Base-by-base conservation (phyloP, 2,113 vertebrate genomes). In the Mola mola region DNA sequence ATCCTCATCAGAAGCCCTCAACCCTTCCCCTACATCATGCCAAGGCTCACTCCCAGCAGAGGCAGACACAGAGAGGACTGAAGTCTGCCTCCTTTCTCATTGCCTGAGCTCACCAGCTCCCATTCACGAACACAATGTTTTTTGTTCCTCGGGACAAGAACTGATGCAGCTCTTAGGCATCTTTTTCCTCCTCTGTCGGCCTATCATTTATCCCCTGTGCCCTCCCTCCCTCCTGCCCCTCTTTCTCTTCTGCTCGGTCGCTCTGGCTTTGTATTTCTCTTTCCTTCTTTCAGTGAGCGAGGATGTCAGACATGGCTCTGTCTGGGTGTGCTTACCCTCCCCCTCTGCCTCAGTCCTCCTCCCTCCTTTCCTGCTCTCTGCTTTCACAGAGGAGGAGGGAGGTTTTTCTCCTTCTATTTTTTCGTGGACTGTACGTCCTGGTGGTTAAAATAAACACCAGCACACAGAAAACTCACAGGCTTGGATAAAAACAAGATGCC, bases 221-320 rank as follows among this genome's bases (percentile, higher is more conserved):
- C 56, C 58, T 73, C 62, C 73, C 68, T 68, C 60, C 75, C 57
- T 72, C 17, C 47, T 46, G 41, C 47, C 63, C 37, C 56, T 40
- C 36, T 65, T 16, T 67, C 48, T 63, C 67, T 74, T 77, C 52
- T 53, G 66, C 66, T 70, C 47, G 37, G 58, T 56, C 51, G 47
- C 56, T 56, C 72, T 46, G 47, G 50, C 61, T 84, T 80, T 80
- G 76, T 71, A 68, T 64, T 57, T 67, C 56, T 72, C 71, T 66
- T 78, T 87, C 72, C 79, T 86, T 79, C 79, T 61, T 84, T 83
- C 71, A 80, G 62, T 36, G 59, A 57, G 78, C 40, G 29, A 49
- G 78, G 80, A 82, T 86, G 81, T 78, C 87, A 90, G 87, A 90
- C 84, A 84, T 86, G 75, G 84, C 81, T 88, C 80, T 70, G 82